phyloP scores from a whole-genome alignment of 1,140 invertebrate genomes.

The Bacillus rossius region DNA sequence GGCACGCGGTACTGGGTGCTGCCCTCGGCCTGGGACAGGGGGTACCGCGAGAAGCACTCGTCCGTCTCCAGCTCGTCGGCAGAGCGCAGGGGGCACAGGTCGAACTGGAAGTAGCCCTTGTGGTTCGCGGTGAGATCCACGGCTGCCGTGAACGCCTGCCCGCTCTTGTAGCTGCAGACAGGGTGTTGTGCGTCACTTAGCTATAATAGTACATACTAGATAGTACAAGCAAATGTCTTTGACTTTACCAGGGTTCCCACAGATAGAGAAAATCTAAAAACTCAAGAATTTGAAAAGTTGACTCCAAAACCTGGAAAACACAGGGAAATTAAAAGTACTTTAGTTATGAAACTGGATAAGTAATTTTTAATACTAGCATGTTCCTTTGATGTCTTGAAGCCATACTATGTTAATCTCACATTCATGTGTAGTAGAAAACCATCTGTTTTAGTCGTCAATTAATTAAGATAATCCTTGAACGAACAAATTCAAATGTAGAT shows the following conservation, averaged over 20 bases:
- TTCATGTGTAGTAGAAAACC: no score
- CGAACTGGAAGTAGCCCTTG: constrained; percentile 36
- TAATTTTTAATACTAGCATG: no score
- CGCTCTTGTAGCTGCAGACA: constrained; percentile 8
- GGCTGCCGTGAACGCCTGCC: constrained; percentile 21
- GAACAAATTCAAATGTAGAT: no score
- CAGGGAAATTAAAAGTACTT: no score
- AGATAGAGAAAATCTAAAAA: background rate
- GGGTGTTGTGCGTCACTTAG: constrained; percentile 1
- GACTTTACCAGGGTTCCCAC: background rate
- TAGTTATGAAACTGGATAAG: no score
- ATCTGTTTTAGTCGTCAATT: no score
- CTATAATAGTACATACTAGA: background rate
- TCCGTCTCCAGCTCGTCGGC: constrained; percentile 31
- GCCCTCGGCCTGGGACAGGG: constrained; percentile 27
- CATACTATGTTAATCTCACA: no score
- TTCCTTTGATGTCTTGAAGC: no score
- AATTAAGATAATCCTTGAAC: no score
- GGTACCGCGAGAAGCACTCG: constrained; percentile 38
- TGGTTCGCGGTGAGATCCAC: constrained; percentile 39
- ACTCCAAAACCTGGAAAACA: no score
- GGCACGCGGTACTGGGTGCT: constrained; percentile 43
- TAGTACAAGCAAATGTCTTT: background rate
- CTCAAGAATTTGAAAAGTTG: constrained; percentile 8
- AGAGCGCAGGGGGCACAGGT: constrained; percentile 36